Base-by-base conservation (phyloP, 2,113 vertebrate species). In the Tenebrosternarchus preto region DNA sequence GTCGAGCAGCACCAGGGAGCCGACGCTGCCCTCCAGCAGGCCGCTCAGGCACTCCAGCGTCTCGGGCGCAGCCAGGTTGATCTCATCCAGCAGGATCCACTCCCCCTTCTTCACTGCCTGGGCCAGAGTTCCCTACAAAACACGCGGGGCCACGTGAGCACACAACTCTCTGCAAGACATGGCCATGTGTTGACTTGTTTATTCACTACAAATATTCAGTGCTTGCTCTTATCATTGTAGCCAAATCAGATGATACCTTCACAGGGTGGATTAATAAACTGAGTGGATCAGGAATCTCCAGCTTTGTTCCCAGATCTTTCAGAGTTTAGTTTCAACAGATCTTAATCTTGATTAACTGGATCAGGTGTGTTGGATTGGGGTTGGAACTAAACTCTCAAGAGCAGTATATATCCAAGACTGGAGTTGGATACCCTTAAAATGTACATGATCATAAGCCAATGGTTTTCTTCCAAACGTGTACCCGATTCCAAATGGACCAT, bases 21-120 rank as follows among this genome's bases (percentile, higher is more conserved):
- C 95, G 4, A 90, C 90, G 0, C 90, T 94, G 75, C 97, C 95
- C 91, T 99, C 98, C 79, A 99, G 91, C 43, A 99, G 94, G 74
- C 98, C 96, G 86, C 97, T 98, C 82, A 99, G 85, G 84, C 96
- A 99, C 87, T 99, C 97, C 80, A 99, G 91, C 3, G 96, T 98
- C 89, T 99, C 98, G 27, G 97, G 94, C 60, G 97, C 92, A 55
- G 98, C 96, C 88, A 99, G 92, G 82, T 99, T 99, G 86, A 99
- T 99, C 90, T 99, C 98, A 86, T 99, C 98, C 87, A 99, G 87
- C 59, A 99, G 93, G 83, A 99, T 93, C 98, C 98, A 99, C 75
- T 98, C 95, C 69, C 98, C 98, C 83, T 96, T 97, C 90, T 96
- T 99, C 33, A 99, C 93, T 4, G 98, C 96, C 85, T 95, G 95